These are phyloP conservation scores for Tetraodon nigroviridis DNA, from an alignment of 2,113 vertebrate genomes.

Conservation along the genomic window DNA sequence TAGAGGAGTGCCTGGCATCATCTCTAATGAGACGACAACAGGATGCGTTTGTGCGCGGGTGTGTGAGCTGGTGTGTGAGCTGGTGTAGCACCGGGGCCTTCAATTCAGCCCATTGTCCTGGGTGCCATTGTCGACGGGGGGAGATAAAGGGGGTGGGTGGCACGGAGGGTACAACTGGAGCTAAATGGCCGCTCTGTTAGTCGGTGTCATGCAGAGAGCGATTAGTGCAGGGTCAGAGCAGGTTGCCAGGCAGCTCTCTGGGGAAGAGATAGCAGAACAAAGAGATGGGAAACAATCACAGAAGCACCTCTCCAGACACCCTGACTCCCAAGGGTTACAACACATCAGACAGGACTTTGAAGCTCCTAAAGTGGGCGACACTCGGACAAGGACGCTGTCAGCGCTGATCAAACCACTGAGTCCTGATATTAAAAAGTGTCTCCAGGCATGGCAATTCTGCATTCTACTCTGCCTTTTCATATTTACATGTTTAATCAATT, in stretches of 20 bases:
- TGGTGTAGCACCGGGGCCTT: constrained; percentile 35
- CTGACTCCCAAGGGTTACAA: constrained; percentile 1
- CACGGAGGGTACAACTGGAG: constrained; percentile 25
- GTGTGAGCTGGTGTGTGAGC: constrained; percentile 10
- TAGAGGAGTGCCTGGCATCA: constrained; percentile 52
- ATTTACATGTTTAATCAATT: no score
- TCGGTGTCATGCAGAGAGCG: constrained; percentile 67
- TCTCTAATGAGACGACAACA: constrained; percentile 42
- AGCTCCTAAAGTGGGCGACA: no score
- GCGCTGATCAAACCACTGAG: no score
- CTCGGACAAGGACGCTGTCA: no score
- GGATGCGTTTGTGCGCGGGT: constrained; percentile 17
- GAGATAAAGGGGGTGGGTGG: constrained; percentile 3
- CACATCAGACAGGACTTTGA: not conserved
- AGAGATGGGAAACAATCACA: constrained; percentile 54
- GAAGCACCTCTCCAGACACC: constrained; percentile 56
- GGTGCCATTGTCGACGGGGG: constrained; percentile 49
- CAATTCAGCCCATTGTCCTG: constrained; percentile 68
- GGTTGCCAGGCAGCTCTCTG: constrained; percentile 40
- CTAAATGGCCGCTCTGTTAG: constrained; percentile 73
- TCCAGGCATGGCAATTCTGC: no score
- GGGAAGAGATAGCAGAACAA: constrained; percentile 67
- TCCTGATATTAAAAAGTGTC: no score
- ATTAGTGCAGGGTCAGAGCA: constrained; percentile 59
- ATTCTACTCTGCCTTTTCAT: no score